Percentiles rank a stretch among this genome's conserved stretches.
Conservation (phyloP, 1,140 invertebrate species). For the Sinella curviseta region DNA sequence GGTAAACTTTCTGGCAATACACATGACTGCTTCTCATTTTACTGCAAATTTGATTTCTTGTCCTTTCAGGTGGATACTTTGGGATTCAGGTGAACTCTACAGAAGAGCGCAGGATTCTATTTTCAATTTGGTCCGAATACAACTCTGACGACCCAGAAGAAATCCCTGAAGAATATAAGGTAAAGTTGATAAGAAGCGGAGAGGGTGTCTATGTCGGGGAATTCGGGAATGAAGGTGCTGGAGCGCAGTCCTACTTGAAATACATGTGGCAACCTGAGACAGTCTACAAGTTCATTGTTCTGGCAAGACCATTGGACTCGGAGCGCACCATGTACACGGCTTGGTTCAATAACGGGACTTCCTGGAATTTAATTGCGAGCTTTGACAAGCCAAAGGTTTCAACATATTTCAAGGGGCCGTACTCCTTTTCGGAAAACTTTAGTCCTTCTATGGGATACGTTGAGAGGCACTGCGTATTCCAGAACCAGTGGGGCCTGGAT, state of each 20-base stretch:
- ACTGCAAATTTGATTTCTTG: neutral
- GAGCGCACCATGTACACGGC: slow-evolving; percentile 29
- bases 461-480: slow-evolving; percentile 30
- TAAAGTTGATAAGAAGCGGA: slow-evolving; percentile 35
- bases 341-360: slow-evolving; percentile 15
- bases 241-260: slow-evolving; percentile 23
- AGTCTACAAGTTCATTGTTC: slow-evolving; percentile 32
- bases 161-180: slow-evolving; percentile 43
- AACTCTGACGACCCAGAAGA: slow-evolving; percentile 39
- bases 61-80: slow-evolving; percentile 42
- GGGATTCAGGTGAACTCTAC: slow-evolving; percentile 44
- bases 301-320: neutral
- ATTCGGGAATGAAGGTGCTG: slow-evolving; percentile 39
- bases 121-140: slow-evolving; percentile 45
- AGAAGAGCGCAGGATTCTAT: slow-evolving; percentile 40
- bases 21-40: neutral
- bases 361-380: slow-evolving; percentile 39
- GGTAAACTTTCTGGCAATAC: neutral
- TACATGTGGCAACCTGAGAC: slow-evolving; percentile 27
- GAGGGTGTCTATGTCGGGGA: slow-evolving; percentile 27
- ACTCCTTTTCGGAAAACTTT: slow-evolving; percentile 47
- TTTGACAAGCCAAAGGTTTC: slow-evolving; percentile 41
- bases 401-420: slow-evolving; percentile 15
- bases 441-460: slow-evolving; percentile 36
- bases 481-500: slow-evolving; percentile 40